A percentile compares a stretch with the other conserved stretches of the same genome.
These are phyloP conservation scores for Homalodisca vitripennis DNA, from an alignment of 1,140 invertebrate genomes.

Conservation along the genomic window DNA sequence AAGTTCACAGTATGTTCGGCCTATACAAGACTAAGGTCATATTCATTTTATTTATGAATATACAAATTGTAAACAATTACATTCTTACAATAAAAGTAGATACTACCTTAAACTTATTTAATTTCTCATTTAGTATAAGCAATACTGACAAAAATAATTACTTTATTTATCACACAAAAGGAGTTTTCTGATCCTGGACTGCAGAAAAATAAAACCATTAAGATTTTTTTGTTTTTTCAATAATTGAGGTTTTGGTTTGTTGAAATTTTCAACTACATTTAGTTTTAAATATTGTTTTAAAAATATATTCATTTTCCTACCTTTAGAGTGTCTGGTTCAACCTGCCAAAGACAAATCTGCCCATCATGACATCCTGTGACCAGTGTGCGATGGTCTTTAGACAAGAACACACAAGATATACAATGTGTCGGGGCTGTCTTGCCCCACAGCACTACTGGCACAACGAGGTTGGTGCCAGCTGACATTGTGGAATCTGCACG, in stretches of 20 bases:
- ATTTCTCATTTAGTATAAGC: no score
- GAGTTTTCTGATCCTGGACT: no score
- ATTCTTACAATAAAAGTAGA: no score
- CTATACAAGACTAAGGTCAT: no score
- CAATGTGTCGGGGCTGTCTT: conserved; percentile 93
- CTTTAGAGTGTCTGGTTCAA: conserved; percentile 75
- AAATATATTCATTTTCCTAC: conserved; percentile 46
- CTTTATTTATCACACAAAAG: no score
- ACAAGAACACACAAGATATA: conserved; percentile 91
- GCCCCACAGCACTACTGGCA: conserved; percentile 97
- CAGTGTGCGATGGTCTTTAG: conserved; percentile 87
- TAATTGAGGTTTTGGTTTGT: background rate
- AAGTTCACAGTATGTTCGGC: no score
- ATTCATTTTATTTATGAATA: no score
- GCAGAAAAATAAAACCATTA: no score
- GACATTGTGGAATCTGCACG: no score
- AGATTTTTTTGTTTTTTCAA: background rate
- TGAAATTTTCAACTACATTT: background rate
- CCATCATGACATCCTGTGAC: conserved; percentile 98
- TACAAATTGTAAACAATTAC: no score
- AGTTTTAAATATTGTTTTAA: conserved; percentile 10
- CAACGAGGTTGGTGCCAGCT: conserved; percentile 81
- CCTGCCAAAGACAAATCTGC: conserved; percentile 96
- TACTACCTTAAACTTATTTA: no score
- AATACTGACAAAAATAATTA: no score